Base-by-base conservation (phyloP, 2,888 invertebrate genomes). In the Calephelis perditalis region DNA sequence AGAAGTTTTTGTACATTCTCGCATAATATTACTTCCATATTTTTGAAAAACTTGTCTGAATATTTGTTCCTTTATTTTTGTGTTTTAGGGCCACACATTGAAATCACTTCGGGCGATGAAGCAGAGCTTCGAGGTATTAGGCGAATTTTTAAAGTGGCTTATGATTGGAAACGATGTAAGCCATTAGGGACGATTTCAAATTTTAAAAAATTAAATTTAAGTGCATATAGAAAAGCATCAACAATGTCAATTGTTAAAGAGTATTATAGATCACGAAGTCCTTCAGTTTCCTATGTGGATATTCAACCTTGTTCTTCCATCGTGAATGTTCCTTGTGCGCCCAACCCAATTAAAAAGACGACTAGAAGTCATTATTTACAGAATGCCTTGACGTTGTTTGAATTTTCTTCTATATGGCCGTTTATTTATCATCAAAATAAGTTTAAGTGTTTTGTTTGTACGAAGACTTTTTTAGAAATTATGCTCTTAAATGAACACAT, bases 121-220 rank as follows among this genome's bases (percentile, higher is more conserved):
- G 74, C 64, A 72, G 71, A 69, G 59, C 63, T 70, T 72, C 73
- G 76, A 74, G 76, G 76, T 72, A 76, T 86, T 66, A 77, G 85
- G 72, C 90, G 89, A 63, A 74, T 89, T 64, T 90, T 89, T 71
- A 89, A 89, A 82, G 89, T 89, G 64, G 78, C 77, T 60, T 89
- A 90, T 72, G 89, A 89, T 77, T 76, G 85, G 66, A 86, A 75
- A 64, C 74, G 87, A 8, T 89, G 88, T 82, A 86, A 72, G 71
- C 88, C 89, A 44, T 73, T 89, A 67, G 88, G 88, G 46, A 86
- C 88, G 0, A 67, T 89, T 60, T 65, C 75, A 60, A 79, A 87
- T 77, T 85, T 87, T 75, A 75, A 70, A 63, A 83, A 78, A 73
- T 68, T 85, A 36, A 71, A 68, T 15, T 72, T 65, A 64, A 59